A percentile compares a stretch with the other conserved stretches of the same genome.
Conservation (phyloP, 2,888 invertebrate genomes). For the Lepeophtheirus nordmannii region DNA sequence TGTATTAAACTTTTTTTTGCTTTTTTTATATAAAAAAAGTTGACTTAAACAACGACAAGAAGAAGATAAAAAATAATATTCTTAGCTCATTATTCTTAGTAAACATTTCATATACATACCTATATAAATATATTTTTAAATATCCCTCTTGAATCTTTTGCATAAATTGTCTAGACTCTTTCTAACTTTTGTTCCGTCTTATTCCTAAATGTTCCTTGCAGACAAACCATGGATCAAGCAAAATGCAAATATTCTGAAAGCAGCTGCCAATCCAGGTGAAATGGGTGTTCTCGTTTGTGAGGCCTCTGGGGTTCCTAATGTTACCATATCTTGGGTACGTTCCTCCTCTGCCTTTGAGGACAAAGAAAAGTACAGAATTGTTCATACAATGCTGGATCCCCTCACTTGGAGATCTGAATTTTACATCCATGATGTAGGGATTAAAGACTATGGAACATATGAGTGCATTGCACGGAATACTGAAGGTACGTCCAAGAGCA, state of each 20-base stretch:
- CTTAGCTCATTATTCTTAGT: no score
- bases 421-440: neutral
- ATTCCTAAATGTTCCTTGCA: neutral
- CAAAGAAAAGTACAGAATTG: conserved; percentile 15
- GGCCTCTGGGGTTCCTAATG: conserved; percentile 16
- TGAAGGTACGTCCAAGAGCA: conserved; percentile 1
- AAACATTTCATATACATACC: no score
- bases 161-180: no score
- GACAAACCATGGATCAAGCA: conserved; percentile 13
- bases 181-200: no score
- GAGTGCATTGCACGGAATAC: conserved; percentile 24
- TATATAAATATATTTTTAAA: no score
- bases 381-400: conserved; percentile 11
- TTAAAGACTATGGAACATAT: conserved; percentile 20
- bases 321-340: conserved; percentile 17
- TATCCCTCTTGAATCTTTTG: no score
- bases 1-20: neutral
- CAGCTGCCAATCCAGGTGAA: conserved; percentile 17
- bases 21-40: neutral
- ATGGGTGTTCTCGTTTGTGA: conserved; percentile 10
- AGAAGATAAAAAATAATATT: neutral
- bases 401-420: conserved; percentile 18
- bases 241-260: neutral
- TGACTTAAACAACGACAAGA: neutral
- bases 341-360: neutral